Base-by-base conservation (phyloP, 2,888 invertebrate species). In the Aphelenchoides bicaudatus region DNA sequence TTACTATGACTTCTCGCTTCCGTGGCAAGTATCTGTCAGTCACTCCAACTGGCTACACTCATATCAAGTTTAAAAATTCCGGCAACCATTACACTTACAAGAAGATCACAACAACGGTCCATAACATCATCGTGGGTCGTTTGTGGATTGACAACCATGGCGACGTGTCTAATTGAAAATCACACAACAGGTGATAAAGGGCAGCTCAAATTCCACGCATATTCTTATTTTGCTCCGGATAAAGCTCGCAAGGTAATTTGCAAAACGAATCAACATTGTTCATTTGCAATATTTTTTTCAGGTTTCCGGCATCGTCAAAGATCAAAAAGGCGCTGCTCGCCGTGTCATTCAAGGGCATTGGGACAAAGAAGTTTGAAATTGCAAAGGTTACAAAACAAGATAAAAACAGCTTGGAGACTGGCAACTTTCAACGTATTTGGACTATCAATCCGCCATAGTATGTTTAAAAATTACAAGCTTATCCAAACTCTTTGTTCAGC, bases 111-210 rank as follows among this genome's bases (percentile, higher is more conserved):
- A 98, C 96, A 23, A 96, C 94, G 3, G 93, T 98, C 51, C 96
- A 99, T 84, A 99, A 99, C 82, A 98, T 99, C 75, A 96, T 99
- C 74, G 94, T 99, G 59, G 98, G 98, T 67, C 92, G 91, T 82
- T 84, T 99, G 71, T 99, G 98, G 98, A 92, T 99, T 59, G 98
- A 99, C 84, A 92, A 98, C 82, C 92, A 94, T 80, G 98, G 98
- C 46, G 96, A 98, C 80, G 96, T 93, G 91, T 93, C n/a, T 94
- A 81, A 96, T 86, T 60, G 65, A 64, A 21, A 94, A 94, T 80
- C 88, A 89, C 65, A 87, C 86, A 43, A 86, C 87, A 53, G 91
- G 91, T 52, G 89, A 91, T 79, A 90, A 89, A 81, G 96, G 96
- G 81, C 90, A 91, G 80, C 85, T 99, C 71, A 96, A 94, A 82